These are phyloP conservation scores for Apistogramma diplotaenia DNA, from an alignment of 2,113 vertebrate species.

Conservation along the genomic window DNA sequence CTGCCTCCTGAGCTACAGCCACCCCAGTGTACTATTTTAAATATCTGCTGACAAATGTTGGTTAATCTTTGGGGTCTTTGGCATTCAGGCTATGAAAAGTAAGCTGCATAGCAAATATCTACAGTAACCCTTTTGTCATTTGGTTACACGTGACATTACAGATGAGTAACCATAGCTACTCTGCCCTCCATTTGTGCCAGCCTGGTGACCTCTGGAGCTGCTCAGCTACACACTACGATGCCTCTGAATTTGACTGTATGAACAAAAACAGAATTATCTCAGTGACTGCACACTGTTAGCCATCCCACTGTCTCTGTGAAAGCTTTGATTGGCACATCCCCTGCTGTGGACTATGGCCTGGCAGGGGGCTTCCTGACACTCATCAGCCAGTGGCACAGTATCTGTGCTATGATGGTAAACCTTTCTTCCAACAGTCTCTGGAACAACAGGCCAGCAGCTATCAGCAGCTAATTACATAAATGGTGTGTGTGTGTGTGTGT, in stretches of 20 bases:
- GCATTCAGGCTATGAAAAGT: neutral
- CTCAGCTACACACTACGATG: neutral
- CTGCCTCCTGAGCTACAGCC: too few relatives aligned
- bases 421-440: neutral
- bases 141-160: conserved; percentile 9
- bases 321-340: conserved; percentile 37
- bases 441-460: conserved; percentile 8
- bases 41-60: neutral
- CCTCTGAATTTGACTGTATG: neutral
- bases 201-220: conserved; percentile 32
- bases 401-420: neutral
- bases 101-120: conserved; percentile 15
- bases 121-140: neutral
- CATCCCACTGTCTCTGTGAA: neutral
- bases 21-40: neutral
- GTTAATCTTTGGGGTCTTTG: neutral
- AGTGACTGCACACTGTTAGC: neutral
- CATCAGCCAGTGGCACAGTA: conserved; percentile 3
- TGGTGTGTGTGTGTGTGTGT: neutral
- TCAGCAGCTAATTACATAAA: conserved; percentile 43
- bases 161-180: conserved; percentile 44
- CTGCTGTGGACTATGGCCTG: conserved; percentile 17
- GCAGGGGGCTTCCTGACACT: conserved; percentile 46
- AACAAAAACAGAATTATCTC: neutral
- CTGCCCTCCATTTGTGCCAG: conserved; percentile 21